Evolutionary conservation across 2,888 invertebrate species (phyloP), one percentile per base, ranked within the genome.

Genomic region (Idaea straminata): DNA sequence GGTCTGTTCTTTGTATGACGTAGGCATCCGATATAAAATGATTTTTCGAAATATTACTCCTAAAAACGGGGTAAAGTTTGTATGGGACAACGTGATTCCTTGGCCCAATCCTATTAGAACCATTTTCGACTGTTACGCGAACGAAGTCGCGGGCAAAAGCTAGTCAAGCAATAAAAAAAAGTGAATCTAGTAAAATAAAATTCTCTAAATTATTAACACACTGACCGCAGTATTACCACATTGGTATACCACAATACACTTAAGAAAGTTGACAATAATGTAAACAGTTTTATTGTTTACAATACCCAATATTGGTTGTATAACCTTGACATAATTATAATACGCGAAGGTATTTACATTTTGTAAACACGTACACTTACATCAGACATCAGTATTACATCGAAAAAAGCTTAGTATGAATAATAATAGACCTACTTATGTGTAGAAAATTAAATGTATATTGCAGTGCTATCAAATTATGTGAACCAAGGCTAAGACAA

Each of bases 301-400:
- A 59, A 61, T 59, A 62, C 15, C 10, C 7, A 47, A 47, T 13
- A 47, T 47, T 47, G 65, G 65, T 65, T 62, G 35, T 68, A 15
- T 35, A 62, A 61, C 68, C 65, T 68, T 68, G 68, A 62, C 68
- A 68, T 66, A 62, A 66, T 62, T 62, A 62, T 63, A 38, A 57
- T 16, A 10, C 34, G 13, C 13, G 47, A 47, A 47, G 10, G 47
- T 10, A 47, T 47, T 47, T 47, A 47, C 47, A 47, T 7, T 47
- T 62, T 57, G 35, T 57, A 15, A 35, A 35, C 58, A 57, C 58
- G 64, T 67, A 67, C 61, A 64, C 61, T 62, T 63, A 61, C 63
- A 58, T 62, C 34, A 63, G 47, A 62, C 59, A 58, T 62, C 34
- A 63, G 47, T 63, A 57, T 34, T 25, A 59, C 47, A 47, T 47